Base-by-base conservation (phyloP, 1,140 invertebrate genomes). In the Cotesia vestalis region DNA sequence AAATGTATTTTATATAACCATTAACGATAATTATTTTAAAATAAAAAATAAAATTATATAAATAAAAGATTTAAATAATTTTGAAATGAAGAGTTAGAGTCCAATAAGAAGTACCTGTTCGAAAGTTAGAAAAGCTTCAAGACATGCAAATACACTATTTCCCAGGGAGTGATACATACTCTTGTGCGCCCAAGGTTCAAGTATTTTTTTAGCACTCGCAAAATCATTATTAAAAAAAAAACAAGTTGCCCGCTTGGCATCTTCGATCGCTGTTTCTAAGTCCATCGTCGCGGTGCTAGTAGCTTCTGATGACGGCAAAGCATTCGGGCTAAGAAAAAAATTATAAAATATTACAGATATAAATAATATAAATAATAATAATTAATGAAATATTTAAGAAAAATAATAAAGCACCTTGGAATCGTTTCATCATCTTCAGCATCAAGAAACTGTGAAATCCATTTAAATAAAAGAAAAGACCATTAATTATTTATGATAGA, bases 111-210 rank as follows among this genome's bases (percentile, higher is more conserved):
- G 87, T 87, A 94, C 92, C 83, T 90, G 90, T 83, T 98, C 96
- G 83, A 98, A 95, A 0, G 96, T 98, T 79, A 99, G 90, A 76
- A 97, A 92, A 1, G 96, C 96, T 83, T 98, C 95, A 4, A 98
- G 90, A 81, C 95, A 98, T 73, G 93, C 88, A 81, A 99, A 96
- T 12, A 96, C 94, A 1, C 94, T 91, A 74, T 93, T 91, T 1
- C 96, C 96, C n/a, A 98, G 84, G 0, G 96, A 92, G 86, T 98
- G 97, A 81, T 98, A 98, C 86, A 98, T 92, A 76, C 95, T 97
- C 46, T 88, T 90, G 40, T 92, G 88, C 14, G 94, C 91, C 93
- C 91, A 93, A 73, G 93, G 93, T 79, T 90, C 89, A 85, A 96
- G 89, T 64, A 94, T 85, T 64, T 90, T 88, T 81, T 90, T 90